These are phyloP conservation scores for Anseranas semipalmata DNA, from an alignment of 2,113 vertebrate genomes.

Conservation along the genomic window DNA sequence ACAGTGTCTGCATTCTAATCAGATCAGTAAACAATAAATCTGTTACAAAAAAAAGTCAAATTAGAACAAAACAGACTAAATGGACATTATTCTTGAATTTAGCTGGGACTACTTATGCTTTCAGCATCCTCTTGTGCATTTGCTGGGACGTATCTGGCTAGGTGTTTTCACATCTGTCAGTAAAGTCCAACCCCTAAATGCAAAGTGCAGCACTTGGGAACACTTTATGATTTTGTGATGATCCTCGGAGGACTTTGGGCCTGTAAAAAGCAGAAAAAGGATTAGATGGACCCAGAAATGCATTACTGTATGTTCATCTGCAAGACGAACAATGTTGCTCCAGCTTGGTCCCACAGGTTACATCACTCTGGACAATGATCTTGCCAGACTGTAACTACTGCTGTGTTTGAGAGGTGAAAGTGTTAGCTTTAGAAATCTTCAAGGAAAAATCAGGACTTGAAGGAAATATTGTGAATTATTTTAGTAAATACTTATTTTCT, in stretches of 20 bases:
- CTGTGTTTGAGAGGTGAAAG: slow-evolving; percentile 22
- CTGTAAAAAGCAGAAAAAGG: slow-evolving; percentile 59
- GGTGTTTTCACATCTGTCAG: slow-evolving; percentile 58
- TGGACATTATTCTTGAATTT: not conserved
- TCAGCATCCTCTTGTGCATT: slow-evolving; percentile 14
- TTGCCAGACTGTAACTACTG: slow-evolving; percentile 53
- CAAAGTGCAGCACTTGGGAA: slow-evolving; percentile 51
- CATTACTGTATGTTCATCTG: slow-evolving; percentile 48
- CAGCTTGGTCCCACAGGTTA: slow-evolving; percentile 19
- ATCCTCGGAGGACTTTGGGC: slow-evolving; percentile 41
- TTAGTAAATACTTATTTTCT: slow-evolving; percentile 35
- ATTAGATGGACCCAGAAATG: slow-evolving; percentile 59
- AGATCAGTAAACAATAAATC: not conserved
- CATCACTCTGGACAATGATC: slow-evolving; percentile 54
- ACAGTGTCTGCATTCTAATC: not conserved
- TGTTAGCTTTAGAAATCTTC: slow-evolving; percentile 34
- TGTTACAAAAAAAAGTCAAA: not conserved
- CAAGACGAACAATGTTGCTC: not conserved
- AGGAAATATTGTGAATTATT: slow-evolving; percentile 11
- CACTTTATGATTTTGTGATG: slow-evolving; percentile 47
- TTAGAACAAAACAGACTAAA: not conserved
- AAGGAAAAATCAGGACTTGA: slow-evolving; percentile 14
- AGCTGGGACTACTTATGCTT: not conserved
- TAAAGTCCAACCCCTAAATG: slow-evolving; percentile 56
- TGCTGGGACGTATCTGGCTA: slow-evolving; percentile 35